A percentile compares a stretch with the other conserved stretches of the same genome.
phyloP scores from a whole-genome alignment of 1,140 invertebrate species.

The Solenopsis fugax region DNA sequence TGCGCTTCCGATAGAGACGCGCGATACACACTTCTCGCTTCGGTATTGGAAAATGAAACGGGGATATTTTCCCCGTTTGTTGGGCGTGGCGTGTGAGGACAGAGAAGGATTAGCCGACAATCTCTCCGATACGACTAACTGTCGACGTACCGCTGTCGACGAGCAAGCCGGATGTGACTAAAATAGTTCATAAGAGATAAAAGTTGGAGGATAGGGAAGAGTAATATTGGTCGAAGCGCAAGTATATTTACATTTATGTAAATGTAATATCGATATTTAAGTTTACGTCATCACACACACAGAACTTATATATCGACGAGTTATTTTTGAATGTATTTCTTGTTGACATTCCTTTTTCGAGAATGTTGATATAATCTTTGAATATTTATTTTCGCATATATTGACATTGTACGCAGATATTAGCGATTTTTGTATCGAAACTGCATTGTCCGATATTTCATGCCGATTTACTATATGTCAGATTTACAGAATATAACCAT shows the following conservation, averaged over 20 bases:
- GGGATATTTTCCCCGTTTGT: constrained; percentile 38
- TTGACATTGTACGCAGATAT: constrained; percentile 3
- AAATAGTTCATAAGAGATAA: constrained; percentile 23
- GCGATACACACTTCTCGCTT: constrained; percentile 16
- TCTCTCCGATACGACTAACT: constrained; percentile 39
- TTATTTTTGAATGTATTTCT: neutral
- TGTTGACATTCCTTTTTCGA: neutral
- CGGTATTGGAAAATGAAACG: constrained; percentile 35
- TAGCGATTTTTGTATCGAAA: constrained; percentile 26
- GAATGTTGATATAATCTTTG: constrained; percentile 20
- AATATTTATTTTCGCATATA: neutral
- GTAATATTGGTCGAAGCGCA: neutral
- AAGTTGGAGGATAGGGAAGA: neutral
- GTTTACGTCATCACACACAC: neutral
- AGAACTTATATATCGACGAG: neutral
- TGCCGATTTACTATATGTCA: neutral
- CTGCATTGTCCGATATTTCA: constrained; percentile 14
- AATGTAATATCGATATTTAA: constrained; percentile 14
- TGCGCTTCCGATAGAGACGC: constrained; percentile 29
- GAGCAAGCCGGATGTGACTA: constrained; percentile 3
- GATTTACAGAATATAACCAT: neutral
- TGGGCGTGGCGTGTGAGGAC: constrained; percentile 39
- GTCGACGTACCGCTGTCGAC: neutral
- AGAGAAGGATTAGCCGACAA: constrained; percentile 53
- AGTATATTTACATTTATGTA: neutral